Percentiles rank a stretch among this genome's conserved stretches.
Conservation (phyloP, 2,888 invertebrate species). For the Lutraria lutraria region DNA sequence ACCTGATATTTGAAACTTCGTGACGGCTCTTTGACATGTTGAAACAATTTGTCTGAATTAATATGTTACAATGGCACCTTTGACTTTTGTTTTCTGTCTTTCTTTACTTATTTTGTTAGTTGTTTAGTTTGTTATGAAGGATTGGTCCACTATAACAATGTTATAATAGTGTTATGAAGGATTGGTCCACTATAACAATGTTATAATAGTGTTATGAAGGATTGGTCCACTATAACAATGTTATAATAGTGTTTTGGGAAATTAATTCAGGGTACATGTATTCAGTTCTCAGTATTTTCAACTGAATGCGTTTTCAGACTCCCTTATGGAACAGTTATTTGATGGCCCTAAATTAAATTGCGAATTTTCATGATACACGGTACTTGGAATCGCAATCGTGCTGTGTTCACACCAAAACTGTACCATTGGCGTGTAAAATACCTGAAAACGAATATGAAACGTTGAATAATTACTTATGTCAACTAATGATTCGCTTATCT, state of each 20-base stretch:
- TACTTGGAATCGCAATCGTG: background rate
- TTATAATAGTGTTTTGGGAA: too few relatives aligned
- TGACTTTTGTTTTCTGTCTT: background rate
- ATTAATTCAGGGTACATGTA: too few relatives aligned
- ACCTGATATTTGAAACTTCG: conserved; percentile 5
- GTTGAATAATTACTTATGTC: conserved; percentile 26
- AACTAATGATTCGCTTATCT: conserved; percentile 30
- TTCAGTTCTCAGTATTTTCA: too few relatives aligned
- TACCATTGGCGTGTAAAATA: background rate
- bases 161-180: too few relatives aligned
- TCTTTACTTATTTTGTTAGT: background rate
- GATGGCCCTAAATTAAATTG: too few relatives aligned
- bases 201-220: background rate
- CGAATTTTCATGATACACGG: too few relatives aligned
- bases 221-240: too few relatives aligned
- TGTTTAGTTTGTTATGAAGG: background rate
- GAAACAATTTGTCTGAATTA: background rate
- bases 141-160: too few relatives aligned
- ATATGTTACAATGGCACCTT: background rate
- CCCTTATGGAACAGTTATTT: too few relatives aligned
- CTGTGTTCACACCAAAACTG: background rate
- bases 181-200: too few relatives aligned
- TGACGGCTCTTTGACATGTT: background rate
- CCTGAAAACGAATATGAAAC: background rate
- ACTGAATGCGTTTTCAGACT: too few relatives aligned